Conservation (phyloP, 2,113 vertebrate genomes). For the Numida meleagris region DNA sequence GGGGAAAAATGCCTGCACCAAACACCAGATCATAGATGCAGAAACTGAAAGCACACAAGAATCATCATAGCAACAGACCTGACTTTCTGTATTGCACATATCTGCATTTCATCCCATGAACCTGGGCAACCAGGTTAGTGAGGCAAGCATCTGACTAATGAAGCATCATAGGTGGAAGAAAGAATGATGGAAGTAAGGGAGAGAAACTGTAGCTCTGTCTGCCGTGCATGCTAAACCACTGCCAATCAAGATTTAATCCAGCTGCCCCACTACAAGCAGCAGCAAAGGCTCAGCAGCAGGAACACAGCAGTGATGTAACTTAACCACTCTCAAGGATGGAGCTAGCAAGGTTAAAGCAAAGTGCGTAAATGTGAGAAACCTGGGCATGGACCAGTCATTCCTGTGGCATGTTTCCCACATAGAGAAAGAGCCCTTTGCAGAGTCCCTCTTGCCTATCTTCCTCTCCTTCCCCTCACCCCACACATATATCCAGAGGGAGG, state of each 20-base stretch:
- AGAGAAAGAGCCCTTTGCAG: background rate
- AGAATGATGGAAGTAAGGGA: background rate
- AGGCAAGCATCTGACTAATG: background rate
- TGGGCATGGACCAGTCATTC: background rate
- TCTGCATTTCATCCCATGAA: background rate
- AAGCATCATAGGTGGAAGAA: background rate
- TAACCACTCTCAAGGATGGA: accelerated
- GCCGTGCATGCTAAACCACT: background rate
- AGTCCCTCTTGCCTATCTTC: background rate
- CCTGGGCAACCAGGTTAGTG: background rate
- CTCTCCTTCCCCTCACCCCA: background rate
- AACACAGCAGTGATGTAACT: background rate
- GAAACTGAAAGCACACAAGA: background rate
- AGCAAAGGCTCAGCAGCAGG: background rate
- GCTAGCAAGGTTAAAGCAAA: background rate
- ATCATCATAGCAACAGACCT: background rate
- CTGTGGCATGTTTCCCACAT: background rate
- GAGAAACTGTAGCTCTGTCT: background rate
- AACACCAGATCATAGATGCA: background rate
- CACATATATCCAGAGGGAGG: background rate
- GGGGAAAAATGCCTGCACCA: background rate
- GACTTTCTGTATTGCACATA: background rate
- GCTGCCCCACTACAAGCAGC: background rate
- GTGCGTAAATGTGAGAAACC: background rate
- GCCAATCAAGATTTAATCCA: background rate